Evolutionary conservation across 2,888 invertebrate species (phyloP), one percentile per base, ranked within the genome.

Genomic region (Pantelozetes paolii): DNA sequence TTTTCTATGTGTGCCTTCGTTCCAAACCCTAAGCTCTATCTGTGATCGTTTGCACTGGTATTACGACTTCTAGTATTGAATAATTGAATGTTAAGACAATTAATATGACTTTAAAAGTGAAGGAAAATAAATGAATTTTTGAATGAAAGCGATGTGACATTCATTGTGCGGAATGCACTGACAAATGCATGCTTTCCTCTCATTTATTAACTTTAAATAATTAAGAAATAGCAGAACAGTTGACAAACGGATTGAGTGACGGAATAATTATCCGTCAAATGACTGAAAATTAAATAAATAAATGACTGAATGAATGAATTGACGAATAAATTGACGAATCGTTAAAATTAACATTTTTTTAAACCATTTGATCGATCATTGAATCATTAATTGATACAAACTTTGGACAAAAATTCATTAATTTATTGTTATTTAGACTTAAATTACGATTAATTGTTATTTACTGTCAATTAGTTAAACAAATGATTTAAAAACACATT

Each of bases 11-110:
- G 36, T 36, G 36, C 36, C 36, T 36, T 5, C 9, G 6, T 36
- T 36, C 9, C 36, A 36, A 36, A 36, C 36, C 5, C 36, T 8
- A 36, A 36, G 6, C 5, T 36, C 5, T 36, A 9, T 36, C 36
- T 36, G 36, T 36, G 5, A 36, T 8, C 6, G 9, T 9, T 36
- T 36, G 6, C 36, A 8, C 36, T 36, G 36, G 36, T 36, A 8
- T 36, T 36, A 9, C 36, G 36, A 36, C 5, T 36, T 36, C 36
- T 20, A 42, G 18, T 45, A 26, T 69, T 69, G 69, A 40, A 69
- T 64, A 64, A 64, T 64, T 64, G 64, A 69, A 69, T 69, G 20
- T 45, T 6, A 13, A 69, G 69, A 69, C 42, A 69, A 69, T 69
- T 69, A 42, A 42, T 36, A 67, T 23, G 9, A 20, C 26, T 69